A percentile compares a stretch with the other conserved stretches of the same genome.
Evolutionary conservation across 2,797 vertebrate species (phyloP).

Genomic region (Tarsius wallacei): DNA sequence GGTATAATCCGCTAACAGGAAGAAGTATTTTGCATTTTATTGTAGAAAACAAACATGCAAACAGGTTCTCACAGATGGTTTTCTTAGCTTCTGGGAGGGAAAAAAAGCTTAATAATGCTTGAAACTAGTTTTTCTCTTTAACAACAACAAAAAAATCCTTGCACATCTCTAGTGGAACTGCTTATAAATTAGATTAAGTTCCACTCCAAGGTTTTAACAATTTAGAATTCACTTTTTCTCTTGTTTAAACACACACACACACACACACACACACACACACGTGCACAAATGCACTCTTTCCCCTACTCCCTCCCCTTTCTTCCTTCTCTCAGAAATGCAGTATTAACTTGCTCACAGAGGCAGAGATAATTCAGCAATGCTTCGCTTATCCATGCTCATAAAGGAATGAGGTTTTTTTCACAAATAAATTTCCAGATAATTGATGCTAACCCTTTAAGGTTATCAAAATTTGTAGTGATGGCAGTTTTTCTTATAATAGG

Average conservation of each 20-base stretch:
- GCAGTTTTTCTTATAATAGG: constrained; percentile 5
- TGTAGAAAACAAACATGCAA: constrained; percentile 99
- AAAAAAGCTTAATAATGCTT: constrained; percentile 91
- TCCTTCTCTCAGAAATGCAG: constrained; percentile 60
- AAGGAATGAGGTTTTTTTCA: constrained; percentile 7
- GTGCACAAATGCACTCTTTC: neutral
- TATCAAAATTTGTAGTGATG: neutral
- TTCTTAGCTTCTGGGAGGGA: constrained; percentile 94
- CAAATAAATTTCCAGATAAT: constrained; percentile 63
- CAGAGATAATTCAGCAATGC: constrained; percentile 50
- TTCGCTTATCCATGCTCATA: neutral
- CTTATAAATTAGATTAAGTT: constrained; percentile 88
- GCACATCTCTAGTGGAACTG: constrained; percentile 71
- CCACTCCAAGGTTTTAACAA: constrained; percentile 75
- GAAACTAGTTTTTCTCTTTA: constrained; percentile 89
- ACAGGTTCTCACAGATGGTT: constrained; percentile 99
- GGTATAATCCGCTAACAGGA: constrained; percentile 98
- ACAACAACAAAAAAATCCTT: constrained; percentile 82
- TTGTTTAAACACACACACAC: constrained; percentile 2
- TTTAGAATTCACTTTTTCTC: constrained; percentile 74
- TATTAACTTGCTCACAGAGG: constrained; percentile 66
- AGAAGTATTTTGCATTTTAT: constrained; percentile 99
- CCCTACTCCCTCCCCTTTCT: neutral
- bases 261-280: neutral
- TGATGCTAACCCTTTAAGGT: constrained; percentile 30